Evolutionary conservation across 1,140 invertebrate species (phyloP), one percentile per base, ranked within the genome.

Genomic region (Aradophagus sp.): DNA sequence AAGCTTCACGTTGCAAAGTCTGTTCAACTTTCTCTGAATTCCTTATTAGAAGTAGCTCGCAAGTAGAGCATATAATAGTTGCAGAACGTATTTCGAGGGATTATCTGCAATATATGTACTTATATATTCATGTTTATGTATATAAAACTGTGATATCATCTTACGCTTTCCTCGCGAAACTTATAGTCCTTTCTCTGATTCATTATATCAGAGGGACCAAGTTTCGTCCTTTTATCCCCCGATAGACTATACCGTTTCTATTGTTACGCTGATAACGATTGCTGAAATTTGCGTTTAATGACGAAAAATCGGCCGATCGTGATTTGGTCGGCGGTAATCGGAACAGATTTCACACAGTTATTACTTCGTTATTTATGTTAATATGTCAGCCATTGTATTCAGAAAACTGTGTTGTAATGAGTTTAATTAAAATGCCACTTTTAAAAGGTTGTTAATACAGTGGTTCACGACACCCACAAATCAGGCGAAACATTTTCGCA

Each of bases 341-440:
- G 31, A 48, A 41, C 17, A 15, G 14, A 63, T 63, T 63, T 70
- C 50, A 58, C 47, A 56, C 67, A 63, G 36, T 55, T 70, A 69
- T 69, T 69, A 69, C 55, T 56, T 62, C 23, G 26, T 56, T 69
- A 41, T 59, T 70, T 70, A 63, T 63, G 67, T 63, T 63, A 70
- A 70, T 63, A 63, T 44, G 38, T 6, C 20, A 38, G 39, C 26
- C 32, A 71, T 71, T 71, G 67, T 65, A 59, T 59, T 63, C 47
- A 35, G 26, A 44, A 19, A 41, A 35, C 1, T 2, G 34, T 55
- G 36, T 71, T 42, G 67, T 32, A 59, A 71, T 53, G 16, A 29
- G 36, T 59, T 71, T 71, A 65, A 71, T 71, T 59, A 71, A 71
- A 71, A 71, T 71, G 67, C 47, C 59, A 59, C 11, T 58, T 41